Evolutionary conservation across 92 coral and sea anemone genomes (phyloP), one percentile per base, ranked within the genome.

Genomic region (Zoanthus solanderi): DNA sequence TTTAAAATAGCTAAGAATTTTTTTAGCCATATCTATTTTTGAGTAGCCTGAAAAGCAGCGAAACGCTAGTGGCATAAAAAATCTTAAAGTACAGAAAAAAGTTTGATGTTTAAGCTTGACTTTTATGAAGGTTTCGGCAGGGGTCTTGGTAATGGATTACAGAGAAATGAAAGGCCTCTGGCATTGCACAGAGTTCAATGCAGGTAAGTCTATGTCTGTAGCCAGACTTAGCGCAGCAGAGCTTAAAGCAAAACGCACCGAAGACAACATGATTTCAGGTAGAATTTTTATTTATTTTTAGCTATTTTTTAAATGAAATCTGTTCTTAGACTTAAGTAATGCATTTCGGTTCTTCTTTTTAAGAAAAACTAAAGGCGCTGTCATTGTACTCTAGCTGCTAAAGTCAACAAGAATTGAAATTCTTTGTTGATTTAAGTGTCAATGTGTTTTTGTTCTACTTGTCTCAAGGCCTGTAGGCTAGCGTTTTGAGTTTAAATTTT

Each of bases 251-350:
- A 66, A 23, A 14, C 23, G 37, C 6, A 12, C 75, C 75, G 52
- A 29, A 9, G 75, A 37, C 52, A 45, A 81, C 5, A 81, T 81
- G 85, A 31, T 81, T 6, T 50, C 85, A 16, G 85, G 85, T 81
- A 81, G n/a, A 13, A 28, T 48, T 8, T 32, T 56, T 23, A 56
- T 32, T 30, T 5, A 0, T 9, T 30, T 30, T 8, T 30, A 30
- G 9, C 30, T 23, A 23, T 7, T 23, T 37, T 8, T 79, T 18
- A 13, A 29, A 44, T 23, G 23, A 0, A 37, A 0, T 11, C 74
- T 30, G 44, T 81, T 81, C 28, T 13, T 17, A 60, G 32, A 7
- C 17, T 9, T 11, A 79, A 42, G 9, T 34, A 79, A n/a, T 17
- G 10, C 28, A 17, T 65, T 5, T 37, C 17, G 12, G 32, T 37